Conservation (phyloP, 2,888 invertebrate genomes). For the Pachydiplax longipennis region DNA sequence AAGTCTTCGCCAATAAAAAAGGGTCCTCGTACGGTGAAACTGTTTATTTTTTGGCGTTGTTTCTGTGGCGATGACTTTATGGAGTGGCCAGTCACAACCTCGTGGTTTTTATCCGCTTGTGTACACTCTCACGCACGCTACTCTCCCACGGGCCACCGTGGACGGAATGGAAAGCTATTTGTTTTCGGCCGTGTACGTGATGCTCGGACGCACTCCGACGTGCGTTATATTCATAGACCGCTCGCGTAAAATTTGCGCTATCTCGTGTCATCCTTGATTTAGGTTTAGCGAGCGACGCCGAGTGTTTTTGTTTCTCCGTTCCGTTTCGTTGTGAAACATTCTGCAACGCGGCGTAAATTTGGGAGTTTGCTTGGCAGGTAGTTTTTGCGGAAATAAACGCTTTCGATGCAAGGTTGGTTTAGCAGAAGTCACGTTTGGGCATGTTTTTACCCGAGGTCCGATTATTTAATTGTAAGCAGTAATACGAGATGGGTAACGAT, state of each 20-base stretch:
- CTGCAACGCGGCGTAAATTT: background rate
- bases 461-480: too few relatives aligned
- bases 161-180: background rate
- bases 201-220: background rate
- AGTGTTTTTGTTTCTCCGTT: background rate
- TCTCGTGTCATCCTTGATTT: background rate
- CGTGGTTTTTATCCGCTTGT: too few relatives aligned
- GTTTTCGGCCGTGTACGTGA: background rate
- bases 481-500: too few relatives aligned
- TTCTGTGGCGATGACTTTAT: too few relatives aligned
- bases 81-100: too few relatives aligned
- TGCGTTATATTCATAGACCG: background rate
- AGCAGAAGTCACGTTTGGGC: too few relatives aligned
- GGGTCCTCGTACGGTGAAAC: too few relatives aligned
- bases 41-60: too few relatives aligned
- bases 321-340: background rate
- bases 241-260: background rate
- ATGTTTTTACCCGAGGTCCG: too few relatives aligned
- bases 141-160: background rate
- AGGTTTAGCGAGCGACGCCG: background rate
- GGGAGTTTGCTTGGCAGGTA: background rate
- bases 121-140: too few relatives aligned
- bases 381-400: background rate
- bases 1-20: too few relatives aligned
- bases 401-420: background rate